Evolutionary conservation across 2,888 invertebrate genomes (phyloP), one percentile per base, ranked within the genome.

Genomic region (Heteropelma amictum): DNA sequence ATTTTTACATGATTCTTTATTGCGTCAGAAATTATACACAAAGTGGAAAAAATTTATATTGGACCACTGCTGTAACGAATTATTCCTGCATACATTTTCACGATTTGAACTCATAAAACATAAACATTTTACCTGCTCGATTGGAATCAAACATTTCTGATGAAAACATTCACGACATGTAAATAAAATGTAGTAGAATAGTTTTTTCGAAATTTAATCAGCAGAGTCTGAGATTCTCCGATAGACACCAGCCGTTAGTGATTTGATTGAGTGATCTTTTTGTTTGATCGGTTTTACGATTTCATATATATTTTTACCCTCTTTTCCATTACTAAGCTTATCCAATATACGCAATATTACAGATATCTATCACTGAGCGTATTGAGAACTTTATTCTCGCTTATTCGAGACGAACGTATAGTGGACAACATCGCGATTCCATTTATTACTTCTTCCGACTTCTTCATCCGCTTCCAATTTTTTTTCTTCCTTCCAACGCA

Each of bases 381-480:
- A 30, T 56, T 28, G 14, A 17, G 45, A 45, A 21, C 54, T n/a
- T n/a, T 28, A 53, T 33, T 30, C 3, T 14, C 26, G 45, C 14
- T 8, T 19, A 47, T 47, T 60, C 58, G 40, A 68, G 58, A 68
- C 58, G 28, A 40, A 40, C n/a, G 45, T 26, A 2, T 35, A 35
- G 19, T 47, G 12, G 23, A 61, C 17, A 33, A 19, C 8, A 21
- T 47, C 21, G 19, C 14, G 3, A 2, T 33, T 12, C 3, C 2
- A 33, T 26, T 21, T 26, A 14, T 38, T 67, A 45, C 40, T 21
- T 33, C n/a, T 35, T 30, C n/a, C 33, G 14, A 28, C 26, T 28
- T 40, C 19, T 45, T 38, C 14, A 14, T 14, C 38, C n/a, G n/a
- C n/a, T n/a, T n/a, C 3, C 12, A n/a, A 4, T 14, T 45, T 19